phyloP scores from a whole-genome alignment of 2,888 invertebrate genomes.

The Cremastinae sp. region DNA sequence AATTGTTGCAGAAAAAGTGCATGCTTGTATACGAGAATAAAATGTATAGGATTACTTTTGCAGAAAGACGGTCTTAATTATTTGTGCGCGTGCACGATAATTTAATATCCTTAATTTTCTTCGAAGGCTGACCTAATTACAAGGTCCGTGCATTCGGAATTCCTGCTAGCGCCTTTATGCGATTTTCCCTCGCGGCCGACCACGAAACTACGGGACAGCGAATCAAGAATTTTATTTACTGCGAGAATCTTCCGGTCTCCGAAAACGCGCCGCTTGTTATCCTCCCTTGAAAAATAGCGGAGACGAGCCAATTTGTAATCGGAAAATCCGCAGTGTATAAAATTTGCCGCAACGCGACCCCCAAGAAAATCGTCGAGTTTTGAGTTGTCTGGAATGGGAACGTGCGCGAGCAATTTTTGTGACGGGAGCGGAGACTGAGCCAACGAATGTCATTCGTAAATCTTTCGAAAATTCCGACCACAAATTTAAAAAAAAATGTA shows the following conservation, averaged over 20 bases:
- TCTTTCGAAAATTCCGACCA: neutral
- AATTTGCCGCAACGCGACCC: conserved; percentile 1
- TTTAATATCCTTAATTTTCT: conserved; percentile 5
- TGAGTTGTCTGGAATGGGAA: neutral
- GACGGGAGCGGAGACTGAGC: conserved; percentile 1
- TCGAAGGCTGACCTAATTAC: conserved; percentile 30
- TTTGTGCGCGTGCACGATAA: conserved; percentile 21
- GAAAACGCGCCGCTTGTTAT: too few species aligned
- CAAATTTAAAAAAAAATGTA: conserved; percentile 11
- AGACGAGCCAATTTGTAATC: neutral
- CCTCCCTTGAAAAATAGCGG: too few species aligned
- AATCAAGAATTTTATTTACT: neutral
- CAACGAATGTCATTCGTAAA: conserved; percentile 7
- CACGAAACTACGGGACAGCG: too few species aligned
- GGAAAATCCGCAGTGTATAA: conserved; percentile 15
- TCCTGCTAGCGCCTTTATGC: neutral
- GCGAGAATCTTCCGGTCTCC: neutral
- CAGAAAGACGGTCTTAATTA: conserved; percentile 11
- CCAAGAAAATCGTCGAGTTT: neutral
- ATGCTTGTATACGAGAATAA: too few species aligned
- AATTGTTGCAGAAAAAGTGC: too few species aligned
- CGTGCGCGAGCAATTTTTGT: neutral
- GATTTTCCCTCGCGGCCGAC: neutral
- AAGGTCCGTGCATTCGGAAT: neutral
- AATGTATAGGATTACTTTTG: conserved; percentile 8